Evolutionary conservation across 2,797 vertebrate genomes (phyloP).

Genomic region (Anas georgica): DNA sequence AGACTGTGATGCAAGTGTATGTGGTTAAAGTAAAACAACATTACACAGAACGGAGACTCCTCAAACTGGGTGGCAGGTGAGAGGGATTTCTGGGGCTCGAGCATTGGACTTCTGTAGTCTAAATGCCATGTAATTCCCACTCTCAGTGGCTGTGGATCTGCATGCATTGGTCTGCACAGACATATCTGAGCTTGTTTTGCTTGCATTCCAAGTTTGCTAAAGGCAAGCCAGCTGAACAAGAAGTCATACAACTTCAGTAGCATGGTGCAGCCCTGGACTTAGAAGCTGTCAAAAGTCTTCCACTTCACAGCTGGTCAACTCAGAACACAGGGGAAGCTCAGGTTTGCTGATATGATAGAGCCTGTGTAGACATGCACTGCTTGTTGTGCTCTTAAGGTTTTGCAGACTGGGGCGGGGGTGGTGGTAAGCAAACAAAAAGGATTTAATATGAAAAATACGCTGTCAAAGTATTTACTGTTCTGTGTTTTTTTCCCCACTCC

Average conservation of each 20-base stretch:
- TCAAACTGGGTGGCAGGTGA: background rate
- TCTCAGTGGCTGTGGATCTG: background rate
- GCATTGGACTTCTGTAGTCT: background rate
- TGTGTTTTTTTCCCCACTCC: background rate
- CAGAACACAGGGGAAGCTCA: background rate
- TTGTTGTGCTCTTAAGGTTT: background rate
- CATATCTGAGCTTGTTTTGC: conserved; percentile 18
- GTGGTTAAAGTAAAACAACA: background rate
- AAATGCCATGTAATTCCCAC: background rate
- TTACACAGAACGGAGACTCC: background rate
- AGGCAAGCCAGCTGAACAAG: background rate
- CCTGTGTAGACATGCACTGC: conserved; percentile 22
- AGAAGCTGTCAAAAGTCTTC: conserved; percentile 25
- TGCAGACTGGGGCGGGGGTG: background rate
- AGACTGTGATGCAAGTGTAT: background rate
- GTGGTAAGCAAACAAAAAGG: background rate
- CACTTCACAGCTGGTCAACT: conserved; percentile 32
- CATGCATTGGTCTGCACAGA: background rate
- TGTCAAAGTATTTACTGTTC: background rate
- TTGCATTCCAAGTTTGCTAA: conserved; percentile 6
- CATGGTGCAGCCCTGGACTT: background rate
- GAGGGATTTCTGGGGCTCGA: background rate
- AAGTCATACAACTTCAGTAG: background rate
- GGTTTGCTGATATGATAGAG: background rate
- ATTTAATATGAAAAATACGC: background rate